Base-by-base conservation (phyloP, 37 sponge, comb jelly and placozoan genomes). In the Sycon ciliatum region DNA sequence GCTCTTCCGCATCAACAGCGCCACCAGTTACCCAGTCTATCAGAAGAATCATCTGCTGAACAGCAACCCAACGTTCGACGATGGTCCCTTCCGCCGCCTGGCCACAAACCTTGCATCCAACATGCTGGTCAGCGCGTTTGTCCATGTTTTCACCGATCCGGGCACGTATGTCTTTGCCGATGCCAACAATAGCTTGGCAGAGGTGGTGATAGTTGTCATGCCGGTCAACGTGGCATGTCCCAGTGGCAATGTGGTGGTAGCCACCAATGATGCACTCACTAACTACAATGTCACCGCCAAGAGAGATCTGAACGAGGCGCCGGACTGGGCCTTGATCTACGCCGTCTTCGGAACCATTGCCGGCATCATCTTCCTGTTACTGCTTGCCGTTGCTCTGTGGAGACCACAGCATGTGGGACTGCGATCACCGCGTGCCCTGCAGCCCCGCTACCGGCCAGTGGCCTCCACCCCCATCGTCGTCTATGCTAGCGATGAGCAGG, bases 141-240 rank as follows among this genome's bases (percentile, higher is more conserved):
- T 26, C 18, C 32, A 62, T n/a, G 32, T 62, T n/a, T 62, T 62
- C 32, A 62, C 20, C 32, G 16, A 16, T 28, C 26, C 26, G 16
- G 65, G 65, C 32, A 26, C 32, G 26, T 62, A 62, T n/a, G 65
- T 62, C 26, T 62, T 62, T 26, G 24, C 13, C 65, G 65, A 62
- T 62, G 26, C 24, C 26, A 16, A 22, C 26, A 18, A n/a, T n/a
- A 28, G 18, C 26, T 16, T 26, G 13, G 13, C 20, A 26, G 30
- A 62, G 18, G 13, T 62, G 16, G 18, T 62, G 11, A 18, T 62
- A 16, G 32, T n/a, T 18, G 32, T 26, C 32, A 22, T 62, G 26
- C 30, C 65, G 0, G 13, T 18, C 16, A 18, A 13, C 16, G 26
- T 18, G 16, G 16, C 11, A 28, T 62, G 65, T n/a, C 30, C 16